Conservation (phyloP, 2,113 vertebrate species). For the Pollachius pollachius region DNA sequence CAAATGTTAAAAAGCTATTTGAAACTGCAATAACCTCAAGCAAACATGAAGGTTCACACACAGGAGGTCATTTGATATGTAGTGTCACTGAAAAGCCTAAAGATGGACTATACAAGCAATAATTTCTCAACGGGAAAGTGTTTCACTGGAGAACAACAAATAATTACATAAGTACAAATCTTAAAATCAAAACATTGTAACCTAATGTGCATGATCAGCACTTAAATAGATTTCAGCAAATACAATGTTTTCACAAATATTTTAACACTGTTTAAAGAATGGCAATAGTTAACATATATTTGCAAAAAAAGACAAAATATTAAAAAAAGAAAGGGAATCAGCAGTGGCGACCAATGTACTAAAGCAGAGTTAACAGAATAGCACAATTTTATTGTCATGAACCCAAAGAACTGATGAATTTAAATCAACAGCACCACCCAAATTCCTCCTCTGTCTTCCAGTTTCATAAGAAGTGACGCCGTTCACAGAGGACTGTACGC, state of each 20-base stretch:
- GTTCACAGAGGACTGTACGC: constrained; percentile 35
- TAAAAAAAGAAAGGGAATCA: constrained; percentile 10
- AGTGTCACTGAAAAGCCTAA: constrained; percentile 24
- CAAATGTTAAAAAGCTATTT: constrained; percentile 24
- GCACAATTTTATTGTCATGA: too few relatives aligned
- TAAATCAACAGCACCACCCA: too few relatives aligned
- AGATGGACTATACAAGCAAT: constrained; percentile 25
- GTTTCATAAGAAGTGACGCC: constrained; percentile 32
- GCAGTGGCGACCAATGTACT: constrained; percentile 21
- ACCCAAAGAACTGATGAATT: background rate
- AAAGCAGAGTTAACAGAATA: constrained; percentile 14
- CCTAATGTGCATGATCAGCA: constrained; percentile 39
- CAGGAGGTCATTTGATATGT: constrained; percentile 41
- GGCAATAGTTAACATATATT: constrained; percentile 24
- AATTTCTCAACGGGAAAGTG: constrained; percentile 27
- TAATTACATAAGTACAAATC: constrained; percentile 7
- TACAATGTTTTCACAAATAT: constrained; percentile 49
- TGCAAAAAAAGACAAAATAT: constrained; percentile 14
- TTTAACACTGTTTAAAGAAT: constrained; percentile 62
- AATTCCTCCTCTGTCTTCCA: constrained; percentile 21
- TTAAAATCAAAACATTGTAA: constrained; percentile 22
- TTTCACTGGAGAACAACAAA: constrained; percentile 23
- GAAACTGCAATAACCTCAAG: constrained; percentile 33
- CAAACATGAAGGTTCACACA: constrained; percentile 46
- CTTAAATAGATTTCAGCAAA: constrained; percentile 55